These are phyloP conservation scores for Carposina sasakii DNA, from an alignment of 1,140 invertebrate genomes.

Conservation along the genomic window DNA sequence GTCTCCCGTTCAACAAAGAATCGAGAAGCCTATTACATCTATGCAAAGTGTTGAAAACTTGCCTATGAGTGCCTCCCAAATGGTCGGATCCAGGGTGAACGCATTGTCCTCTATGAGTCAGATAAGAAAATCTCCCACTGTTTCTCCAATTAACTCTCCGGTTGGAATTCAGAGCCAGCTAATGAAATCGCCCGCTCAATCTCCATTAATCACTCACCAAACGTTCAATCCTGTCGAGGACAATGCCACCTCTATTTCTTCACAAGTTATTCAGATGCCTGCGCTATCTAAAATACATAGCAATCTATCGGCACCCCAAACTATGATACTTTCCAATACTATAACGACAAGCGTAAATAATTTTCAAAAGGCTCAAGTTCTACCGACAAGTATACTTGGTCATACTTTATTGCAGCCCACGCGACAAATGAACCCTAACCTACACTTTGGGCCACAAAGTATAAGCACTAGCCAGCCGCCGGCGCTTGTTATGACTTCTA, in stretches of 20 bases:
- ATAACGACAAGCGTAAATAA: conserved; percentile 51
- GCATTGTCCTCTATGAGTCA: conserved; percentile 56
- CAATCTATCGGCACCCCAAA: conserved; percentile 34
- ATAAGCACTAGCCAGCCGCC: conserved; percentile 69
- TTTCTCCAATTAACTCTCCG: conserved; percentile 61
- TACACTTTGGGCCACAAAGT: conserved; percentile 70
- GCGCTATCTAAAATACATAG: conserved; percentile 67
- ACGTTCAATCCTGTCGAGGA: conserved; percentile 43
- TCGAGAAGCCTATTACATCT: conserved; percentile 47
- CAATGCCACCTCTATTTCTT: conserved; percentile 36
- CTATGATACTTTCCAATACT: conserved; percentile 57
- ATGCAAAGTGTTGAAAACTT: conserved; percentile 38
- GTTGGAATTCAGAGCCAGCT: conserved; percentile 45
- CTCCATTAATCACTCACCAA: conserved; percentile 42
- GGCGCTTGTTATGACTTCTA: conserved; percentile 69
- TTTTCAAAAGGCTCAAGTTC: conserved; percentile 52
- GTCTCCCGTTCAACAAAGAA: conserved; percentile 59
- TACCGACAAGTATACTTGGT: conserved; percentile 66
- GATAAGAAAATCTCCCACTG: conserved; percentile 53
- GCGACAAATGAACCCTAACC: conserved; percentile 54
- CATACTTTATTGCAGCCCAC: conserved; percentile 64
- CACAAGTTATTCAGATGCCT: conserved; percentile 70
- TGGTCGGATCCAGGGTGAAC: conserved; percentile 54
- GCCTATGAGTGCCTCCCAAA: conserved; percentile 53
- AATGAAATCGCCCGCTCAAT: conserved; percentile 60